Evolutionary conservation across 1,140 invertebrate species (phyloP), one percentile per base, ranked within the genome.

Genomic region (Drosophila pruinosa): DNA sequence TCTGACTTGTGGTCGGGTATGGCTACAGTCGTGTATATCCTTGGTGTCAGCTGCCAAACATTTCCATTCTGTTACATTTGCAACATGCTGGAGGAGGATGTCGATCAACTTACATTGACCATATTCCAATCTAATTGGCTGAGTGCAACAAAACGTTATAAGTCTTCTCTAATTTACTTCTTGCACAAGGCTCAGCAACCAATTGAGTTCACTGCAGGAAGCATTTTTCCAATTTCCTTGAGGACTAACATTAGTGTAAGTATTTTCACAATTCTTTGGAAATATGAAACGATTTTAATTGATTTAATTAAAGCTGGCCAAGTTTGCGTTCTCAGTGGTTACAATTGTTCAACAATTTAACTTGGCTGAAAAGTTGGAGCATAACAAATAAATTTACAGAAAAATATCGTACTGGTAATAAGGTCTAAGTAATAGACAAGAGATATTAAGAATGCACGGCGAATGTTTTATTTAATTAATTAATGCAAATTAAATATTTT

Each of bases 291-390:
- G n/a, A 8, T 8, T 28, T 28, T 8, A 28, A 0, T 2, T 14
- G 2, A 0, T 12, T 12, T 34, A 12, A 0, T 34, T 34, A 12
- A 4, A 34, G 31, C 31, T 34, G n/a, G 76, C 77, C 0, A 72
- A 75, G 1, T 52, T 80, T 28, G 72, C 77, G 0, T 80, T 80
- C 48, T 58, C 71, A 0, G 56, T 79, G 36, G 57, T 75, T 17
- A 71, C 77, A 8, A 71, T 78, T 41, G 71, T 78, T 2, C 78
- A 75, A 38, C 64, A 79, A 22, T 21, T 78, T n/a, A 58, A 73
- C 34, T 34, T 78, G 0, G 71, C 38, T 5, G 74, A 75, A 7
- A 61, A 61, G 0, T 26, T 61, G 14, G 22, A 63, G n/a, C n/a
- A n/a, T n/a, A n/a, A n/a, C n/a, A n/a, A n/a, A n/a, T n/a, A n/a